These are phyloP conservation scores for Ochlodes sylvanus DNA, from an alignment of 2,888 invertebrate genomes.

Conservation along the genomic window DNA sequence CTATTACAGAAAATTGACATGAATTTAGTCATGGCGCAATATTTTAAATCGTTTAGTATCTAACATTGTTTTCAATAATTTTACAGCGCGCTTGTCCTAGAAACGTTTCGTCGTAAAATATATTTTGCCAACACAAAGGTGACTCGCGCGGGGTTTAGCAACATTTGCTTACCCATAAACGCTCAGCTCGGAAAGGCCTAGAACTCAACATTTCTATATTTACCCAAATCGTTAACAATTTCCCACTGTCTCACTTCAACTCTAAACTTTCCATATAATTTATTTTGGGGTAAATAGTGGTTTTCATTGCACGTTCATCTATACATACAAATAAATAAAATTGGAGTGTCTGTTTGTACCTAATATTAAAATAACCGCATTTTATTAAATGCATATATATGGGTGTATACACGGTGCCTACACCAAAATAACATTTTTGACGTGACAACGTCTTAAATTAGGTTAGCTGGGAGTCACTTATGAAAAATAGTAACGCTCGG, in stretches of 20 bases:
- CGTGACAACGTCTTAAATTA: no score
- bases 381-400: no score
- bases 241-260: conserved; percentile 37
- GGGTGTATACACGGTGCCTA: no score
- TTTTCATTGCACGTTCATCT: no score
- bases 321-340: no score
- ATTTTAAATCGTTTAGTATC: conserved; percentile 43
- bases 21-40: conserved; percentile 30
- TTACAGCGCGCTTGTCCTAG: conserved; percentile 69
- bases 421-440: no score
- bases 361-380: no score
- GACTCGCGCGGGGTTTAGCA: conserved; percentile 53
- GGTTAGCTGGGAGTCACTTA: no score
- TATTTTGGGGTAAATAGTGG: no score
- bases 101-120: conserved; percentile 72
- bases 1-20: no score
- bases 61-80: conserved; percentile 65
- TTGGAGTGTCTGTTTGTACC: no score
- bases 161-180: conserved; percentile 47
- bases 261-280: neutral
- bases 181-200: conserved; percentile 37
- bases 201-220: conserved; percentile 36
- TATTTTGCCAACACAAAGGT: conserved; percentile 67
- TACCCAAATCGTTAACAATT: conserved; percentile 36
- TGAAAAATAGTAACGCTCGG: no score